These are phyloP conservation scores for Epinephelus cyanopodus DNA, from an alignment of 2,113 vertebrate genomes.

Conservation along the genomic window DNA sequence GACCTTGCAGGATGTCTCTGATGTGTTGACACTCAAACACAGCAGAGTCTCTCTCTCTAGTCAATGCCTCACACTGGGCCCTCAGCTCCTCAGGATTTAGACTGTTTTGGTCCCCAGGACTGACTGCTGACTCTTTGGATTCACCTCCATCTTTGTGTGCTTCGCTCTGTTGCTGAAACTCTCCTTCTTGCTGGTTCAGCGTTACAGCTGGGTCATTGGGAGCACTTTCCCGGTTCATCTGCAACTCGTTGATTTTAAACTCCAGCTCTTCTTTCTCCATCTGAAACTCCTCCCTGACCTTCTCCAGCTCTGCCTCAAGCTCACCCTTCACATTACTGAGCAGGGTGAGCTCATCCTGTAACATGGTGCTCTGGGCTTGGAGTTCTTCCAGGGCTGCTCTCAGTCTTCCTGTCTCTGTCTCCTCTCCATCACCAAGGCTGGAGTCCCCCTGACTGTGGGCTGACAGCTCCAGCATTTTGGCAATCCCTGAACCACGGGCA, in stretches of 20 bases:
- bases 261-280: slow-evolving; percentile 95
- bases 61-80: slow-evolving; percentile 84
- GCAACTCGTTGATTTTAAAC: slow-evolving; percentile 96
- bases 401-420: slow-evolving; percentile 79
- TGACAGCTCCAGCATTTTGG: slow-evolving; percentile 80
- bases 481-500: slow-evolving; percentile 72
- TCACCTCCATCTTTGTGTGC: slow-evolving; percentile 72
- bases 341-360: slow-evolving; percentile 93
- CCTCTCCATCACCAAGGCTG: slow-evolving; percentile 45
- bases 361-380: slow-evolving; percentile 90
- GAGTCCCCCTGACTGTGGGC: slow-evolving; percentile 56
- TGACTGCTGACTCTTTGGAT: slow-evolving; percentile 70
- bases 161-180: slow-evolving; percentile 80
- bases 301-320: slow-evolving; percentile 91
- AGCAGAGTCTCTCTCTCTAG: slow-evolving; percentile 88
- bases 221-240: slow-evolving; percentile 88
- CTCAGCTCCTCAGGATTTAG: slow-evolving; percentile 82
- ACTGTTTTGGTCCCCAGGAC: slow-evolving; percentile 25
- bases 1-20: slow-evolving; percentile 86
- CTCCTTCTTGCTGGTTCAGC: slow-evolving; percentile 75
- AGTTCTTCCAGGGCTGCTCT: slow-evolving; percentile 87
- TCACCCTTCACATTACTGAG: slow-evolving; percentile 92
- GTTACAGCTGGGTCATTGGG: slow-evolving; percentile 75
- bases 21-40: slow-evolving; percentile 87
- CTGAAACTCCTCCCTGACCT: slow-evolving; percentile 90